Base-by-base conservation (phyloP, 2,888 invertebrate species). In the Dascillus cervinus region DNA sequence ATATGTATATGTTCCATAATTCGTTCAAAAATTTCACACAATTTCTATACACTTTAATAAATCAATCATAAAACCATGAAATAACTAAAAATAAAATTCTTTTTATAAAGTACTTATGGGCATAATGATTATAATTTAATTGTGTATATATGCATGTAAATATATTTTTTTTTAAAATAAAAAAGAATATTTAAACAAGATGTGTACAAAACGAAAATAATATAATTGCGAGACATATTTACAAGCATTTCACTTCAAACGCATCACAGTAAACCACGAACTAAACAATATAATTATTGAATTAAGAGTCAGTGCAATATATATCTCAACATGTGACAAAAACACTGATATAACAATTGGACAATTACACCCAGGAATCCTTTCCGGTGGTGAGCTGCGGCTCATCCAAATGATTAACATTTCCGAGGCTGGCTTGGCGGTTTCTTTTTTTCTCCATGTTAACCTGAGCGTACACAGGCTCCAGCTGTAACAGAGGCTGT, bases 391-490 rank as follows among this genome's bases (percentile, higher is more conserved):
- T 57, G 21, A 46, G 41, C 31, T 52, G 51, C 25, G 46, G 49
- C 29, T 58, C 59, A 26, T 56, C 53, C 41, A 62, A 46, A 43
- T 61, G 59, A 40, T 62, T 63, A 28, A 49, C 48, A 41, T 53
- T 55, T 29, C 53, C 52, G 32, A 64, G 55, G 44, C 64, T 65
- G 20, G 63, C 60, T 46, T 65, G 65, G 22, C 73, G 66, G 50
- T 72, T 72, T 47, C 73, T 70, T 55, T 77, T 77, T 60, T 74
- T 75, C 53, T 76, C 75, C 56, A 76, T 67, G 53, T 77, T 76
- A 43, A 77, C 76, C 65, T 77, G 75, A 48, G 77, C 77, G 58
- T 77, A 77, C 29, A 77, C 64, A 25, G 77, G 76, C 56, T 77
- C 77, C 49, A 60, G 62, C 60, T 64, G 56, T 35, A 59, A 63